Base-by-base conservation (phyloP, 2,797 vertebrate genomes). In the Brotula barbata region DNA sequence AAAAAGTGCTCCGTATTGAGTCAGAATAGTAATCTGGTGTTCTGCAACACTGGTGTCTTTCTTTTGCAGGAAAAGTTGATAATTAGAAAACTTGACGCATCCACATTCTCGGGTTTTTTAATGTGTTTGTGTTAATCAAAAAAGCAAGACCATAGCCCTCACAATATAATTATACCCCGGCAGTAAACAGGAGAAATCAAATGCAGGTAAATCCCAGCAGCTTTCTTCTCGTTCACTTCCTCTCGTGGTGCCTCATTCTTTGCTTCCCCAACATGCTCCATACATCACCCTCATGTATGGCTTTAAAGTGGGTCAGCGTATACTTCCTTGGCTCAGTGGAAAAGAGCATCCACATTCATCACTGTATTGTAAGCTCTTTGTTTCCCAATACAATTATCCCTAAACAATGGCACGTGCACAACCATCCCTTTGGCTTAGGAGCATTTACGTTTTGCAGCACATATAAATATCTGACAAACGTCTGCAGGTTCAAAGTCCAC, bases 251-350 rank as follows among this genome's bases (percentile, higher is more conserved):
- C 51, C 60, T 71, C 57, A 21, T 77, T 63, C 47, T 52, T 69
- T 59, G 54, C 64, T 49, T 68, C 42, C 25, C 25, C 53, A 78
- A 57, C 53, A 68, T 65, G 65, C 70, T 71, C 69, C 83, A 89
- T 88, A 85, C 64, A 87, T 90, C 87, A 88, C 82, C 79, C 82
- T 89, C 86, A 83, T 59, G 57, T 62, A 20, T 37, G 64, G 76
- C 81, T 79, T 72, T 80, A 85, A 87, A 90, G 84, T 89, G 86
- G 89, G 90, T 89, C 89, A 89, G 71, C 53, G 55, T 49, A 36
- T 43, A 58, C 64, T 73, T 85, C 58, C 67, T 59, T 72, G 51
- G 78, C 77, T 87, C 84, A 81, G 64, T 84, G 68, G 75, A 76
- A 85, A 60, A 72, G 50, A 81, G 69, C 70, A 66, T 64, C 73